Base-by-base conservation (phyloP, 2,888 invertebrate species). In the Rhingia campestris region DNA sequence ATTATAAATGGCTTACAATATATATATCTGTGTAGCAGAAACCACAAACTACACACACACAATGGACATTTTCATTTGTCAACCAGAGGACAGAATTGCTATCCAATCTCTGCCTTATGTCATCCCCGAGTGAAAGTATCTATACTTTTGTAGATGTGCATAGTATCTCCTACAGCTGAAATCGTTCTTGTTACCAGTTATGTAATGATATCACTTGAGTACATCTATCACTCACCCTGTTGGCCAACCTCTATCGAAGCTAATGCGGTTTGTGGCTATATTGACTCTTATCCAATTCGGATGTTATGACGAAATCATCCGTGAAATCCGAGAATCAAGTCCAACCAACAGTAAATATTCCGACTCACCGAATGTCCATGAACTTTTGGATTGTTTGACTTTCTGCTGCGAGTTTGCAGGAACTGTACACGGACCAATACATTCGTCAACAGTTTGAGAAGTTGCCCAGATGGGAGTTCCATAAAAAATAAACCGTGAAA, bases 221-320 rank as follows among this genome's bases (percentile, higher is more conserved):
- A 1, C 10, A 4, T 49, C 10, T 22, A 49, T 30, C 49, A 1
- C 49, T 5, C 30, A 22, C 22, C 22, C 22, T 22, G 22, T 9
- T 9, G 30, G 10, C 30, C 22, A 32, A 49, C 49, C 10, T 32
- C 5, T 9, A 10, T 22, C 22, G 22, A n/a, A 9, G 49, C 47
- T 12, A 22, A 22, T 9, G 22, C 7, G 47, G 9, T 9, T 45
- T 30, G 47, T 49, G 30, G 30, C 10, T 49, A 2, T 49, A 30
- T 49, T 49, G 30, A 49, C 49, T 49, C 9, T 9, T 22, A 22
- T 47, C 47, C 47, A 47, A 7, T 12, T 14, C 30, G 9, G 30
- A 49, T 9, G 49, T 9, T 7, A 49, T 49, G 49, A 10, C 22
- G 22, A 22, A 49, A 49, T 49, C 49, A 49, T 49, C 49, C 30